phyloP scores from a whole-genome alignment of 2,113 vertebrate species.

The Psittacara wagleri region DNA sequence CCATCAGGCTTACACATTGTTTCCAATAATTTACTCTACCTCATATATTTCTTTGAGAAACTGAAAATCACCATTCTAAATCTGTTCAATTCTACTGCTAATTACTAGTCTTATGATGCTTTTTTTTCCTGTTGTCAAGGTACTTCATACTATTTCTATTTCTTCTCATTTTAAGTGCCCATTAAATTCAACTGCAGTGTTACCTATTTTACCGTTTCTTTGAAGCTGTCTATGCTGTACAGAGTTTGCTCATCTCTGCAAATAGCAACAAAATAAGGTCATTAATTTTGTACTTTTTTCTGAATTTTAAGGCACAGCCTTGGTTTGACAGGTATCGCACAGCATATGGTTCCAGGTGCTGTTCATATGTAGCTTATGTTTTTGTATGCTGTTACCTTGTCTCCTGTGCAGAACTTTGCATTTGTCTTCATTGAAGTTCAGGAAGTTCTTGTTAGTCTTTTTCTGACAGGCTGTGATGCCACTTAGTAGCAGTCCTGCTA shows the following conservation, averaged over 20 bases:
- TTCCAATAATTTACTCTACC: not conserved
- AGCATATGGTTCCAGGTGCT: not conserved
- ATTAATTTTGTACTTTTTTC: not conserved
- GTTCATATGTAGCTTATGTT: not conserved
- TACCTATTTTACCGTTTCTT: not conserved
- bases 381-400: not conserved
- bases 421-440: not conserved
- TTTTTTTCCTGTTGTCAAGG: not conserved
- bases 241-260: not conserved
- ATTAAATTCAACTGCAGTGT: not conserved
- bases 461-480: not conserved
- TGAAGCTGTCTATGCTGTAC: not conserved
- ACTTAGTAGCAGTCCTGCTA: not conserved
- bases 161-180: not conserved
- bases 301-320: not conserved
- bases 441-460: not conserved
- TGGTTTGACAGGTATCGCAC: not conserved
- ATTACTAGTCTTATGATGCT: not conserved
- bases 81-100: not conserved
- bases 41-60: not conserved
- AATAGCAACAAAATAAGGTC: not conserved
- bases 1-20: not conserved
- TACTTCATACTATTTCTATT: not conserved
- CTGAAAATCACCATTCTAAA: not conserved
- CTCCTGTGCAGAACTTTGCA: not conserved